Conservation (phyloP, 2,888 invertebrate species). For the Notocelia uddmanniana region DNA sequence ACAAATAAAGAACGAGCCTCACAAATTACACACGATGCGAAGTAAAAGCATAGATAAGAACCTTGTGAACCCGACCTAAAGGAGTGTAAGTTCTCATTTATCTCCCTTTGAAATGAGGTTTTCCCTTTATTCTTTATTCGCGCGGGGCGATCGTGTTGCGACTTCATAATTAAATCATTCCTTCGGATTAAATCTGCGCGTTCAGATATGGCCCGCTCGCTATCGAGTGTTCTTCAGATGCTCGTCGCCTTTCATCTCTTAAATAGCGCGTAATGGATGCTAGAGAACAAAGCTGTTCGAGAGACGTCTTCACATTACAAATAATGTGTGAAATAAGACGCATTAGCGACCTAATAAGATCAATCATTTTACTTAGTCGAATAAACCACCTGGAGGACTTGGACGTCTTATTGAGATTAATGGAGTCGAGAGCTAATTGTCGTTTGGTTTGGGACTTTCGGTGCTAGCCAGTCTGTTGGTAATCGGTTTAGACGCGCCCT, state of each 20-base stretch:
- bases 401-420: conserved; percentile 53
- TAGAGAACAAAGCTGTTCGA: conserved; percentile 38
- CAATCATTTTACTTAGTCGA: conserved; percentile 8
- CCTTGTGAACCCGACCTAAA: conserved; percentile 63
- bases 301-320: conserved; percentile 42
- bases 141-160: conserved; percentile 68
- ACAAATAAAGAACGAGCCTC: background rate
- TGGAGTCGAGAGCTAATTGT: conserved; percentile 72
- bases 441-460: conserved; percentile 52
- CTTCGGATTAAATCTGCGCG: conserved; percentile 73
- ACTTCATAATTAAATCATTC: conserved; percentile 78
- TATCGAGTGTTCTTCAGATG: conserved; percentile 65
- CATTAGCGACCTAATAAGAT: conserved; percentile 30
- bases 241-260: conserved; percentile 64
- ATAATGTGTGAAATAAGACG: conserved; percentile 45
- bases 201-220: conserved; percentile 69
- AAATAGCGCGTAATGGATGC: conserved; percentile 56
- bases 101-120: conserved; percentile 72
- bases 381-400: background rate
- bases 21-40: conserved; percentile 24
- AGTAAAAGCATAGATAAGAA: conserved; percentile 56
- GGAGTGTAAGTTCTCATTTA: conserved; percentile 66
- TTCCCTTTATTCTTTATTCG: conserved; percentile 64
- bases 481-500: conserved; percentile 77
- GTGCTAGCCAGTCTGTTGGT: conserved; percentile 72